A percentile compares a stretch with the other conserved stretches of the same genome.
Evolutionary conservation across 2,113 vertebrate genomes (phyloP).

Genomic region (Ageneiosus marmoratus): DNA sequence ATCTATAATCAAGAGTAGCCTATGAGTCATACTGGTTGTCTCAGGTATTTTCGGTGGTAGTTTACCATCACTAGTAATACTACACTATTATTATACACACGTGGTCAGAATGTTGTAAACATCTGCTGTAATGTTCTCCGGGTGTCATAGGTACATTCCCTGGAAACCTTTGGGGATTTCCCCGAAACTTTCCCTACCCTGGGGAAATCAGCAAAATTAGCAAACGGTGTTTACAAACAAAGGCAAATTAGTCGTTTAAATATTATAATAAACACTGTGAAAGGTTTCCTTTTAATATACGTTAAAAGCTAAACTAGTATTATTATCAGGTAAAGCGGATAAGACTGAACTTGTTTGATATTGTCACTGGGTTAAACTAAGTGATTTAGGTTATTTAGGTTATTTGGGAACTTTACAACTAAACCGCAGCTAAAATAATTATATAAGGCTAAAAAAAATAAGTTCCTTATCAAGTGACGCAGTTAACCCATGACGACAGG

Average conservation of each 20-base stretch:
- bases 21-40: too few relatives aligned
- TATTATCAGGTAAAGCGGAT: not conserved
- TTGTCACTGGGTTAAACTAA: too few relatives aligned
- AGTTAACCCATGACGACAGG: not conserved
- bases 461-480: not conserved
- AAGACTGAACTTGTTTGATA: not conserved
- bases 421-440: too few relatives aligned
- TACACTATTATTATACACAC: too few relatives aligned
- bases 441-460: too few relatives aligned
- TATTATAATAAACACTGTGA: not conserved
- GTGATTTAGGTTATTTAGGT: not conserved
- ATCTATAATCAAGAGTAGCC: too few relatives aligned
- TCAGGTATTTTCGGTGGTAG: too few relatives aligned
- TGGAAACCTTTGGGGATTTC: not conserved
- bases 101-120: not conserved
- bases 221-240: not conserved
- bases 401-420: not conserved
- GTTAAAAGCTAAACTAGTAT: too few relatives aligned
- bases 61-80: too few relatives aligned
- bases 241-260: not conserved
- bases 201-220: not conserved
- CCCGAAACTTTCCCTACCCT: not conserved
- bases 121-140: not conserved
- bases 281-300: not conserved
- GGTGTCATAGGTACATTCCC: not conserved